Evolutionary conservation across 2,888 invertebrate genomes (phyloP).

Genomic region (Tyria jacobaeae): DNA sequence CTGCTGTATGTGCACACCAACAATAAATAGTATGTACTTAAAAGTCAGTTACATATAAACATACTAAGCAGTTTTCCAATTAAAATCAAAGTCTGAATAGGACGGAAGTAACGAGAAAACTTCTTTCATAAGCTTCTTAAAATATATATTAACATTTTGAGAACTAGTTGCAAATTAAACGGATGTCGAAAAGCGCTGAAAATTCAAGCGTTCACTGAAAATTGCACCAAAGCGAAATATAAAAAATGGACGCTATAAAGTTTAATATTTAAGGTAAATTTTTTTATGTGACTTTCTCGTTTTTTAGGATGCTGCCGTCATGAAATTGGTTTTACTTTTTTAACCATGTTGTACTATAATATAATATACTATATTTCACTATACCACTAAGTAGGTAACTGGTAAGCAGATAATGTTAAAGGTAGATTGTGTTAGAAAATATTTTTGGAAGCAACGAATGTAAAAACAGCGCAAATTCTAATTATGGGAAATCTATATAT

Average conservation of each 20-base stretch:
- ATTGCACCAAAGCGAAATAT: slow-evolving; percentile 10
- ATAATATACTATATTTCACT: background rate
- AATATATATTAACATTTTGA: slow-evolving; percentile 9
- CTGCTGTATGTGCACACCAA: too few relatives aligned
- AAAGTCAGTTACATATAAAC: too few relatives aligned
- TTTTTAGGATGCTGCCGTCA: background rate
- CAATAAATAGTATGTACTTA: too few relatives aligned
- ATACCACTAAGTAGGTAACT: background rate
- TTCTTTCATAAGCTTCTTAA: slow-evolving; percentile 12
- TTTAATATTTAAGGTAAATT: slow-evolving; percentile 11
- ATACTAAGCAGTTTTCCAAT: slow-evolving; percentile 13
- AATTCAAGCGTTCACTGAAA: slow-evolving; percentile 5
- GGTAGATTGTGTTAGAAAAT: too few relatives aligned
- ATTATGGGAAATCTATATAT: too few relatives aligned
- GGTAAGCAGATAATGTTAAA: too few relatives aligned
- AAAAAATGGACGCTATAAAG: slow-evolving; percentile 10
- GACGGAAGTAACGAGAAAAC: too few relatives aligned
- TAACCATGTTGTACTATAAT: background rate
- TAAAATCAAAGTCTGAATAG: slow-evolving; percentile 1
- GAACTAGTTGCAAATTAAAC: slow-evolving; percentile 6
- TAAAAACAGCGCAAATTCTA: too few relatives aligned
- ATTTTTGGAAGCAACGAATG: too few relatives aligned
- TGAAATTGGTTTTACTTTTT: background rate
- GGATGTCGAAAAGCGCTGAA: slow-evolving; percentile 1
- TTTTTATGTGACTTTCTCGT: background rate